Percentiles rank a stretch among this genome's conserved stretches.
phyloP scores from a whole-genome alignment of 2,113 vertebrate species.

The Gymnocephalus cernua region DNA sequence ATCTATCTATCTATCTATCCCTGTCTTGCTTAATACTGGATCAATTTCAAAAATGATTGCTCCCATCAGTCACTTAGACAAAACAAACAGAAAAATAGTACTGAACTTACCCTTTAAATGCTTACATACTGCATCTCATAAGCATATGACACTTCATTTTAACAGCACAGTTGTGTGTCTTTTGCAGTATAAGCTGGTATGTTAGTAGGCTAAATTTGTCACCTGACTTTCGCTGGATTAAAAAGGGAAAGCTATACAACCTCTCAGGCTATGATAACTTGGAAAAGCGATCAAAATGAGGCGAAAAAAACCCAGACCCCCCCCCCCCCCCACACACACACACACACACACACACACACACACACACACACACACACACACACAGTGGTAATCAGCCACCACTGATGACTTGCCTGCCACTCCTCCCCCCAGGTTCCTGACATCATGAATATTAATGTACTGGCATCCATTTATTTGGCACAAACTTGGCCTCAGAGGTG shows the following conservation, averaged over 20 bases:
- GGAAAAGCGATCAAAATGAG: conserved; percentile 12
- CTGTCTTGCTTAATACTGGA: too few relatives aligned
- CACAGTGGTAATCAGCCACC: conserved; percentile 60
- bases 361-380: conserved; percentile 37
- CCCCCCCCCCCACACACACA: too few relatives aligned
- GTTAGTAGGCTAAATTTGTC: neutral
- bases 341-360: conserved; percentile 34
- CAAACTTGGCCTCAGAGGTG: conserved; percentile 36
- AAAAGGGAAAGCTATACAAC: conserved; percentile 28
- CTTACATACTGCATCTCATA: neutral
- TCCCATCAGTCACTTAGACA: too few relatives aligned
- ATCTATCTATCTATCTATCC: too few relatives aligned
- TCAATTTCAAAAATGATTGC: too few relatives aligned
- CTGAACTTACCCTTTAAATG: neutral
- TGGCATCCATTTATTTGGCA: conserved; percentile 52
- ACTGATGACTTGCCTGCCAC: conserved; percentile 52
- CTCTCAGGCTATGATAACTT: conserved; percentile 11
- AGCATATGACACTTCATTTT: neutral
- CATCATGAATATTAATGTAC: conserved; percentile 62
- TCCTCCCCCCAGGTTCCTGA: conserved; percentile 24
- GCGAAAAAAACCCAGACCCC: too few relatives aligned
- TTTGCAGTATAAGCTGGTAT: neutral
- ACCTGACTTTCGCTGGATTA: conserved; percentile 4
- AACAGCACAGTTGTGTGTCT: neutral
- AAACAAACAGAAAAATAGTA: too few relatives aligned